Conservation (phyloP, 2,888 invertebrate genomes). For the Dasypolia templi region DNA sequence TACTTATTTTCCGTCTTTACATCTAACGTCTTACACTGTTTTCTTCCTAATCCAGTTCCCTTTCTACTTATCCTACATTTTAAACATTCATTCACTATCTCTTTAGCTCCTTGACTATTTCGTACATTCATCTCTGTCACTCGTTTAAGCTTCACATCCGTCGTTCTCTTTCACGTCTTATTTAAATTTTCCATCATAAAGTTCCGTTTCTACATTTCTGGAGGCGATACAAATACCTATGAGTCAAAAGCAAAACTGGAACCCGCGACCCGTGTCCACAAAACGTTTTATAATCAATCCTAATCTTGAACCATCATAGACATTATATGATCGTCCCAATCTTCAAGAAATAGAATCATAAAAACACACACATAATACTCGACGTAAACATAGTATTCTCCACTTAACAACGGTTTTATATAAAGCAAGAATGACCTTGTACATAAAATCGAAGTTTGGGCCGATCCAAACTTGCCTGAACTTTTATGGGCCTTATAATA, state of each 20-base stretch:
- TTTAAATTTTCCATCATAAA: too few relatives aligned
- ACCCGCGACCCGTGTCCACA: background rate
- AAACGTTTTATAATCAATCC: slow-evolving; percentile 23
- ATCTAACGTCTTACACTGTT: too few relatives aligned
- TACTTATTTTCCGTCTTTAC: too few relatives aligned
- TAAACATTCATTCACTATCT: too few relatives aligned
- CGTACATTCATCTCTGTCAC: too few relatives aligned
- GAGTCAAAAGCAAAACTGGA: background rate
- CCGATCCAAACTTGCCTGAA: slow-evolving; percentile 53
- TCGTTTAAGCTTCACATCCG: too few relatives aligned
- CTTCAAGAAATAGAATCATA: slow-evolving; percentile 46
- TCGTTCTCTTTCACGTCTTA: too few relatives aligned
- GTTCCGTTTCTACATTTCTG: too few relatives aligned
- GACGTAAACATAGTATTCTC: slow-evolving; percentile 44
- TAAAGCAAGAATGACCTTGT: slow-evolving; percentile 54
- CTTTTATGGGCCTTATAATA: slow-evolving; percentile 58
- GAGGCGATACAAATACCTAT: background rate
- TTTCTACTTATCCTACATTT: too few relatives aligned
- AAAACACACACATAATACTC: slow-evolving; percentile 51
- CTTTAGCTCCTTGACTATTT: too few relatives aligned
- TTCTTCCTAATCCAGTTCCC: too few relatives aligned
- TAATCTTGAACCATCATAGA: slow-evolving; percentile 34
- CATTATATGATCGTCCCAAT: slow-evolving; percentile 37
- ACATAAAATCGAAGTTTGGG: slow-evolving; percentile 56
- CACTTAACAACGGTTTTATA: slow-evolving; percentile 50